Conservation (phyloP, 2,797 vertebrate species). For the Neolamprologus multifasciatus region DNA sequence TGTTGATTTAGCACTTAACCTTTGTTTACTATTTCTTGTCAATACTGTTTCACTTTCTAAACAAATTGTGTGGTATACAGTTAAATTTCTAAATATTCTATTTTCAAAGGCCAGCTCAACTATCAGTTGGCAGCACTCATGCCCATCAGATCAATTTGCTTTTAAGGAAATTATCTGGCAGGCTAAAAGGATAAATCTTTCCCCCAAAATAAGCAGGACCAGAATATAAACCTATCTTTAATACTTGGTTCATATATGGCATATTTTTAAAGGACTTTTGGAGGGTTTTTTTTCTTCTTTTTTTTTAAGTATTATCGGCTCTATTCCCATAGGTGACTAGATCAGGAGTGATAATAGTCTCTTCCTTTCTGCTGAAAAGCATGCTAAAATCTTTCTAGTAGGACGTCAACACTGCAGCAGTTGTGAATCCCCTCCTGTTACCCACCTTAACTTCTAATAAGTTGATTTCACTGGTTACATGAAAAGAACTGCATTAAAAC, state of each 20-base stretch:
- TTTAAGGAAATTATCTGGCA: background rate
- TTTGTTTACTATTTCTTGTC: background rate
- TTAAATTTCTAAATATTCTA: background rate
- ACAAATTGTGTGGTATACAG: background rate
- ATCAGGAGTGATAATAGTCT: background rate
- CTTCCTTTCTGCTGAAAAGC: background rate
- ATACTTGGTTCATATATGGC: background rate
- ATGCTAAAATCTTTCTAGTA: background rate
- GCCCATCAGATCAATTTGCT: background rate
- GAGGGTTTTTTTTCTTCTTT: fast-evolving
- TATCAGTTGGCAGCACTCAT: background rate
- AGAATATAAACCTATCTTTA: background rate
- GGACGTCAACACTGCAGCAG: background rate
- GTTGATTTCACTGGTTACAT: background rate
- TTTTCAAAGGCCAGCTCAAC: background rate
- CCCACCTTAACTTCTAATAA: background rate
- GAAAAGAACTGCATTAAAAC: background rate
- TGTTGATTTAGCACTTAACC: background rate
- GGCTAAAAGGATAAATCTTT: background rate
- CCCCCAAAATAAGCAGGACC: background rate
- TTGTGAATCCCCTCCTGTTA: background rate
- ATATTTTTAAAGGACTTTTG: background rate
- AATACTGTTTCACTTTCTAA: background rate
- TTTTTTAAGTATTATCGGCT: fast-evolving
- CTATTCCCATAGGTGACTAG: background rate